Base-by-base conservation (phyloP, 37 sponge, comb jelly and placozoan genomes). In the Diacarnus erythraeanus region DNA sequence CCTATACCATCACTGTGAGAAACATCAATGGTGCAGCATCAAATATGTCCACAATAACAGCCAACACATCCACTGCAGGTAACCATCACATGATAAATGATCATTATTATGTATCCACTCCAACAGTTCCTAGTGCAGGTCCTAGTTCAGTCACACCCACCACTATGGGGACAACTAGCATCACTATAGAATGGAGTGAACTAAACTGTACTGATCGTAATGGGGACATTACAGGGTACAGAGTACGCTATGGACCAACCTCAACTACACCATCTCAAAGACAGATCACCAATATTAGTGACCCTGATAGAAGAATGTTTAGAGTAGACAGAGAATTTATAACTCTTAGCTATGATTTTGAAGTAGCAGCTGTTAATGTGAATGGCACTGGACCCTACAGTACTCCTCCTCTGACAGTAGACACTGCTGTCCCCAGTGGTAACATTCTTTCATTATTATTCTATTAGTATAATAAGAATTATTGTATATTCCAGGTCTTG, bases 191-290 rank as follows among this genome's bases (percentile, higher is more conserved):
- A 3, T 83, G 84, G 84, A 66, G 41, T 22, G 42, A 35, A 51
- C 69, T 75, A 3, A 51, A 42, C 41, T 83, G 84, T 39, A 39
- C 51, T 41, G 56, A 75, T n/a, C 76, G 56, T 8, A 83, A 83
- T 54, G 57, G 84, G 37, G 69, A 66, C 21, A 83, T 73, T 15
- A 67, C 56, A 67, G 57, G 68, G n/a, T 83, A 83, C 77, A 64
- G n/a, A 30, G 59, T 83, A 22, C 29, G 43, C 27, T 73, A 81
- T 63, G 42, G 64, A 54, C 31, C n/a, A n/a, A n/a, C 27, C 21
- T 21, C 56, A 40, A 59, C 40, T 36, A n/a, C n/a, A n/a, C n/a
- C n/a, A n/a, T 38, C 38, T 10, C 40, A 2, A 43, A 31, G 42
- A 12, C 2, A 25, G 18, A 29, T 38, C 15, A 30, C 33, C 36